Percentiles rank a stretch among this genome's conserved stretches.
phyloP scores from a whole-genome alignment of 1,140 invertebrate genomes.

The Micrasema minimum region DNA sequence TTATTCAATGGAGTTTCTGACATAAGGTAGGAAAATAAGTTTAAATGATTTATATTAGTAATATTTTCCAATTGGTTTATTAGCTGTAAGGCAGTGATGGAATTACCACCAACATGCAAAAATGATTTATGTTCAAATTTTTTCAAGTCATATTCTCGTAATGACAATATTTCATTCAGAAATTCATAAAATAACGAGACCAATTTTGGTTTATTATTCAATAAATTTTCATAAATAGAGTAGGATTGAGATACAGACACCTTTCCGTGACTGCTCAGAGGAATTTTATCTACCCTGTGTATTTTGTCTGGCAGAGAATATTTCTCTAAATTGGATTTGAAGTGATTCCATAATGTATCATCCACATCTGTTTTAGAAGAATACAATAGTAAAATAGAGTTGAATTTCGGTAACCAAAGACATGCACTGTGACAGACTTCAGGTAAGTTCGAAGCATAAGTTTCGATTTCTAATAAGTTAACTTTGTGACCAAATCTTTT shows the following conservation, averaged over 20 bases:
- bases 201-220: constrained; percentile 17
- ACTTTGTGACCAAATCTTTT: constrained; percentile 81
- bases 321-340: constrained; percentile 42
- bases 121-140: constrained; percentile 52
- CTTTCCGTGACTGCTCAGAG: constrained; percentile 72
- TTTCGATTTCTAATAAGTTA: constrained; percentile 71
- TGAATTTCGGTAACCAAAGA: constrained; percentile 64
- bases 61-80: constrained; percentile 56
- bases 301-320: constrained; percentile 67
- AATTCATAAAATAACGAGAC: constrained; percentile 6
- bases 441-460: constrained; percentile 61
- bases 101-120: constrained; percentile 66
- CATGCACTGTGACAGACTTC: constrained; percentile 65
- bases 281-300: constrained; percentile 65
- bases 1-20: constrained; percentile 19
- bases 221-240: constrained; percentile 51
- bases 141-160: neutral
- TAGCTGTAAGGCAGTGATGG: constrained; percentile 63
- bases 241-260: constrained; percentile 60
- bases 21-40: constrained; percentile 46
- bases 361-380: constrained; percentile 54
- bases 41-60: constrained; percentile 55
- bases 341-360: constrained; percentile 49
- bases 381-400: constrained; percentile 67
- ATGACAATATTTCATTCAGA: constrained; percentile 26